Evolutionary conservation across 2,113 vertebrate genomes (phyloP), one percentile per base, ranked within the genome.

Genomic region (Petroica traversi): DNA sequence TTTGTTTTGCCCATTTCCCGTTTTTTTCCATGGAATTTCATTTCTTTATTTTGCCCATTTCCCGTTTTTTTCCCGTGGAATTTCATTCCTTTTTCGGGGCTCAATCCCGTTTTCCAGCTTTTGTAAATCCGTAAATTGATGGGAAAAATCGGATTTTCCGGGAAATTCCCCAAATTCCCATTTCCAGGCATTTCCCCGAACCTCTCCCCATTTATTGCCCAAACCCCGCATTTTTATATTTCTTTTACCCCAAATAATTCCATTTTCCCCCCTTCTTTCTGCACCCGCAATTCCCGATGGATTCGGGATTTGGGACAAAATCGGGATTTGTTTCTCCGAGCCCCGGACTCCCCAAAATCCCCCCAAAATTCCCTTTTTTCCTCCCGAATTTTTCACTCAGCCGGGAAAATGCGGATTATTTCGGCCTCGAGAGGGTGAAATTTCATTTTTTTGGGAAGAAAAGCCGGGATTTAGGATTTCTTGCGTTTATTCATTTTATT

Each of bases 41-140:
- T 43, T 43, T 43, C 14, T 43, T 43, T 18, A 18, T 19, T 59
- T n/a, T n/a, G n/a, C 49, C 49, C 52, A 46, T 90, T 69, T 62
- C 26, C 41, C 31, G n/a, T n/a, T n/a, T 2, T 6, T 62, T 67
- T 68, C 46, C 45, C 25, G 12, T 1, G 43, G 6, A 19, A 43
- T 43, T 45, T 8, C 8, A 45, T 45, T 45, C 8, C 19, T 18
- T 45, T 45, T 11, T 14, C n/a, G 62, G 28, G 29, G 40, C 1
- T 29, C 26, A 41, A 4, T 23, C 25, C 49, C 49, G 4, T 41
- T 41, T 41, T 41, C 12, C 41, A 10, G 41, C 26, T 77, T 92
- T 20, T 45, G 1, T 2, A 3, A 3, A 31, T 23, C 14, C 3
- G 6, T 0, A 5, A 40, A 57, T 9, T 25, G 22, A 9, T 0